phyloP scores from a whole-genome alignment of 2,797 vertebrate genomes.

The Myotis planiceps region DNA sequence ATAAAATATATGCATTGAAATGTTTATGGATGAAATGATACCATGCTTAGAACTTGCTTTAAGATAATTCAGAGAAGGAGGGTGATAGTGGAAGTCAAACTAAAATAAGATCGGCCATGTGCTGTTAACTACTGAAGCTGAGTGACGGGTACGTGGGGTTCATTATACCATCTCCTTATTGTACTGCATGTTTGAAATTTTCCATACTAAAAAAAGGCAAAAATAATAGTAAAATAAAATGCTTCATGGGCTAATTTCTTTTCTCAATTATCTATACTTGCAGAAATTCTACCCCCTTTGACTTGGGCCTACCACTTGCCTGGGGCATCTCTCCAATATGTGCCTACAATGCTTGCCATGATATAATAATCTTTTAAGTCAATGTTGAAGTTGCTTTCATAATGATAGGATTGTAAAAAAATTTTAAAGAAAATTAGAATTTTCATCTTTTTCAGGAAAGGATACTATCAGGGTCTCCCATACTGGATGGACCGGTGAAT shows the following conservation, averaged over 20 bases:
- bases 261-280: not conserved
- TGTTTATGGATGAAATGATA: slow-evolving; percentile 16
- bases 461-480: not conserved
- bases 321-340: not conserved
- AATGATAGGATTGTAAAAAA: not conserved
- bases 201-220: not conserved
- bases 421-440: slow-evolving; percentile 25
- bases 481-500: not conserved
- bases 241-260: not conserved
- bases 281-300: not conserved
- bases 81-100: not conserved
- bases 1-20: not conserved
- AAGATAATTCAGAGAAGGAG: not conserved
- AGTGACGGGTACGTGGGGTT: not conserved
- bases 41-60: not conserved
- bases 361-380: not conserved
- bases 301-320: not conserved
- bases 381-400: not conserved
- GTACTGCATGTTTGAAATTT: not conserved
- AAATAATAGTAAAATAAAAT: not conserved
- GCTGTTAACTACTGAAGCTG: not conserved
- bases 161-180: not conserved
- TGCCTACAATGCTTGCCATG: not conserved
- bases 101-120: not conserved
- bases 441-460: not conserved